phyloP scores from a whole-genome alignment of 2,888 invertebrate species.

The Dichetophora obliterata region DNA sequence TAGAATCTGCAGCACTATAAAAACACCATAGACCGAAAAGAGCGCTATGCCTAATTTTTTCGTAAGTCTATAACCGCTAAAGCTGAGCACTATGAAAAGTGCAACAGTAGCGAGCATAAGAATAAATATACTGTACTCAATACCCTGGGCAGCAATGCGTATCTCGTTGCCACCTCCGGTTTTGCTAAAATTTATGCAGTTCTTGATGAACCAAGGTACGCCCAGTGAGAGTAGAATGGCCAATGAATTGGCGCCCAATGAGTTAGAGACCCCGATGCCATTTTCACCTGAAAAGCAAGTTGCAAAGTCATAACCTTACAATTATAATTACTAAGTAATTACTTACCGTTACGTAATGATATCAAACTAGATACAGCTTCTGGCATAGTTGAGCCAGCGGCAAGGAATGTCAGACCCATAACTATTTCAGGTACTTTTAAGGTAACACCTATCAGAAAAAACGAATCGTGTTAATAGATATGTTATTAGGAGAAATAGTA shows the following conservation, averaged over 20 bases:
- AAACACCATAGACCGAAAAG: constrained; percentile 76
- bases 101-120: constrained; percentile 80
- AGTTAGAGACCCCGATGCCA: constrained; percentile 89
- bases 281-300: constrained; percentile 77
- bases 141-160: constrained; percentile 81
- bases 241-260: constrained; percentile 87
- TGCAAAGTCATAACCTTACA: not conserved
- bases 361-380: constrained; percentile 85
- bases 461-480: not conserved
- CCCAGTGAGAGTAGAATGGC: constrained; percentile 87
- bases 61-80: constrained; percentile 80
- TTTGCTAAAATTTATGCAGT: constrained; percentile 72
- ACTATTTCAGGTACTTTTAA: constrained; percentile 87
- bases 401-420: constrained; percentile 92
- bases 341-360: constrained; percentile 84
- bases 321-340: constrained; percentile 36
- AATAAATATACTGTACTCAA: constrained; percentile 85
- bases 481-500: not conserved
- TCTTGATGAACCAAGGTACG: constrained; percentile 87
- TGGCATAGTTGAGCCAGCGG: constrained; percentile 91
- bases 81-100: constrained; percentile 77
- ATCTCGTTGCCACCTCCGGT: constrained; percentile 69
- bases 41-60: constrained; percentile 78
- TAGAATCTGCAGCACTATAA: constrained; percentile 82
- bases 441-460: constrained; percentile 74